Conservation (phyloP, 2,113 vertebrate species). For the Cephalopholis sonnerati region DNA sequence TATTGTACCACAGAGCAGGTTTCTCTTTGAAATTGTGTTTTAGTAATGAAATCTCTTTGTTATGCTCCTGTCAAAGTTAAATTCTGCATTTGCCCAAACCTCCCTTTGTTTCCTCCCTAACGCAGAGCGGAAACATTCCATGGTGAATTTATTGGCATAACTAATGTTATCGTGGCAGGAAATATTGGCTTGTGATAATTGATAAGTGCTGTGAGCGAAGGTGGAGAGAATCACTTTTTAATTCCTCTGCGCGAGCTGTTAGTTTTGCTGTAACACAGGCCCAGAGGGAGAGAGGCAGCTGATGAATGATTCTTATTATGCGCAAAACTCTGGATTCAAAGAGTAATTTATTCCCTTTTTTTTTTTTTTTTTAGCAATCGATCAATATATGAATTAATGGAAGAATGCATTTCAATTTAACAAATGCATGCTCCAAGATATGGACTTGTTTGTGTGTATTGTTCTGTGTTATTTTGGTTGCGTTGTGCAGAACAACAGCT, state of each 20-base stretch:
- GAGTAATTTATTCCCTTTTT: constrained; percentile 51
- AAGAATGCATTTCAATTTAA: constrained; percentile 78
- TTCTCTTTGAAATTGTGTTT: constrained; percentile 15
- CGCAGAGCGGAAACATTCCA: constrained; percentile 33
- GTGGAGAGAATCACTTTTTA: constrained; percentile 71
- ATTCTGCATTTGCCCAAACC: constrained; percentile 25
- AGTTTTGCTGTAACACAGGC: constrained; percentile 54
- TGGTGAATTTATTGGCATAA: constrained; percentile 54
- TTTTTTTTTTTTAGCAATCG: constrained; percentile 28
- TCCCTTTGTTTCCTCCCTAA: constrained; percentile 43
- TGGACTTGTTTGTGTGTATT: constrained; percentile 50
- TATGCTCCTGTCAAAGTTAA: not conserved
- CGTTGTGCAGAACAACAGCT: constrained; percentile 56
- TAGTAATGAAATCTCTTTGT: constrained; percentile 34
- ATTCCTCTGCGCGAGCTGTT: constrained; percentile 56
- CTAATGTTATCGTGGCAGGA: constrained; percentile 64
- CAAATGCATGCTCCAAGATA: constrained; percentile 62
- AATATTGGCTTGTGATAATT: constrained; percentile 79
- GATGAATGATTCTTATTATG: constrained; percentile 71
- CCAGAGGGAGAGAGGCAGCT: constrained; percentile 54
- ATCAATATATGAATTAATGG: constrained; percentile 78
- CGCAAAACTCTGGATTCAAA: constrained; percentile 66
- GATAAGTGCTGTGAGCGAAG: constrained; percentile 74
- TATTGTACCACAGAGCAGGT: not conserved
- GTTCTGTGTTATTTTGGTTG: constrained; percentile 51